A percentile compares a stretch with the other conserved stretches of the same genome.
phyloP scores from a whole-genome alignment of 1,140 invertebrate genomes.

The Melipona quadrifasciata region DNA sequence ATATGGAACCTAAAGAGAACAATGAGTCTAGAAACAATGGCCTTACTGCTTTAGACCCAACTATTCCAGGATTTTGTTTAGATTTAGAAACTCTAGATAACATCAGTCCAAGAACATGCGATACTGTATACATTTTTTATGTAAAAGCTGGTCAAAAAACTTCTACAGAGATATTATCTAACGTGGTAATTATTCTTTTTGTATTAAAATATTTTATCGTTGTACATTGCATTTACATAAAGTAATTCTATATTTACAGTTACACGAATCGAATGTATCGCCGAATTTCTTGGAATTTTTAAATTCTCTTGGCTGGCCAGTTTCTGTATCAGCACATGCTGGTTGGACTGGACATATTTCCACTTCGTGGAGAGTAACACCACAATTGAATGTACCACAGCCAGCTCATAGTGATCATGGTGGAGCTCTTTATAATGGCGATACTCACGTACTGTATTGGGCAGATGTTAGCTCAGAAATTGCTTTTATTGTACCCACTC shows the following conservation, averaged over 20 bases:
- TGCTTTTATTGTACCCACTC: slow-evolving; percentile 95
- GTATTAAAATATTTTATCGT: background rate
- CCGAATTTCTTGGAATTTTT: slow-evolving; percentile 91
- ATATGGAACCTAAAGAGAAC: slow-evolving; percentile 86
- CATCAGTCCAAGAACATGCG: slow-evolving; percentile 91
- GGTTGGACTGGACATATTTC: slow-evolving; percentile 94
- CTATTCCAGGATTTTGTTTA: slow-evolving; percentile 86
- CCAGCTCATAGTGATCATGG: slow-evolving; percentile 82
- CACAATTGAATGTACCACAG: slow-evolving; percentile 67
- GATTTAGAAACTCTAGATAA: slow-evolving; percentile 90
- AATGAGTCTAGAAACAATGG: slow-evolving; percentile 82
- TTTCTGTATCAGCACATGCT: slow-evolving; percentile 90
- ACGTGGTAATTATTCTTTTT: slow-evolving; percentile 84
- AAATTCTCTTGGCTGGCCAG: slow-evolving; percentile 92
- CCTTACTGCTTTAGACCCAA: slow-evolving; percentile 91
- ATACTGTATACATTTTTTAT: slow-evolving; percentile 98
- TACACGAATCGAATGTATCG: slow-evolving; percentile 83
- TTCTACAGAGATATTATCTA: slow-evolving; percentile 90
- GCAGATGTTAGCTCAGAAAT: slow-evolving; percentile 97
- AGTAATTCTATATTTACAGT: slow-evolving; percentile 58
- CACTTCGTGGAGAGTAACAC: slow-evolving; percentile 88
- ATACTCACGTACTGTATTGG: slow-evolving; percentile 94
- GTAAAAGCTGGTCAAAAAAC: slow-evolving; percentile 92
- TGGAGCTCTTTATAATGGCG: slow-evolving; percentile 87
- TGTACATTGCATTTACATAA: background rate